phyloP scores from a whole-genome alignment of 2,888 invertebrate species.

The Entomobrya multifasciata region DNA sequence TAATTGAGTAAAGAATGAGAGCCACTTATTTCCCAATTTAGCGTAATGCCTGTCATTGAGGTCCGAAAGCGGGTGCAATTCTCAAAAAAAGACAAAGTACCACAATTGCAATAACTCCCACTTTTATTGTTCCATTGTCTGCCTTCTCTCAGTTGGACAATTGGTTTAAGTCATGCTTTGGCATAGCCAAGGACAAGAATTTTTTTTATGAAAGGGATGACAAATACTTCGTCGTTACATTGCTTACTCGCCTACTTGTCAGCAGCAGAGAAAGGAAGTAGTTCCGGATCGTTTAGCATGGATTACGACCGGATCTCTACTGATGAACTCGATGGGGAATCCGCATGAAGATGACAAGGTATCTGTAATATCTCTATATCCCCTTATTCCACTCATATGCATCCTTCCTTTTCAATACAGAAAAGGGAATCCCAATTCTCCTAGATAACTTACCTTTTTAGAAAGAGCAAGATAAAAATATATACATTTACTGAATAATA shows the following conservation, averaged over 20 bases:
- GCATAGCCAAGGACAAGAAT: slow-evolving; percentile 24
- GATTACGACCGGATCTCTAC: slow-evolving; percentile 56
- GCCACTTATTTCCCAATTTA: slow-evolving; percentile 14
- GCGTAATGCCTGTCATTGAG: too few relatives aligned
- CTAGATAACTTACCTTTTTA: neutral
- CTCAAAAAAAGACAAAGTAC: slow-evolving; percentile 8
- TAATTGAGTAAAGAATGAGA: neutral
- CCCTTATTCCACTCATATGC: neutral
- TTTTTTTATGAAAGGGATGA: slow-evolving; percentile 41
- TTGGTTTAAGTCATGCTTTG: neutral
- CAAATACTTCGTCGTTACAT: slow-evolving; percentile 51
- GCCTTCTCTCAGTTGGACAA: neutral
- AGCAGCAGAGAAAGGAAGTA: slow-evolving; percentile 48
- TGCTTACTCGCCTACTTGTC: neutral
- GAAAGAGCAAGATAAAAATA: too few relatives aligned
- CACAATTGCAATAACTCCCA: slow-evolving; percentile 12
- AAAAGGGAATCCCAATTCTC: neutral
- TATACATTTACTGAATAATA: too few relatives aligned
- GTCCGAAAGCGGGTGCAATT: neutral
- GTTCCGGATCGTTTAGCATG: slow-evolving; percentile 69
- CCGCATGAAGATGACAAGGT: slow-evolving; percentile 4
- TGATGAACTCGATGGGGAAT: slow-evolving; percentile 34
- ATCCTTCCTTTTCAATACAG: neutral
- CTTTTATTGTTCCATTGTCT: neutral
- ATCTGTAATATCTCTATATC: too few relatives aligned